Percentiles rank a stretch among this genome's conserved stretches.
Evolutionary conservation across 1,140 invertebrate species (phyloP).

Genomic region (Atopsyche davidsoni): DNA sequence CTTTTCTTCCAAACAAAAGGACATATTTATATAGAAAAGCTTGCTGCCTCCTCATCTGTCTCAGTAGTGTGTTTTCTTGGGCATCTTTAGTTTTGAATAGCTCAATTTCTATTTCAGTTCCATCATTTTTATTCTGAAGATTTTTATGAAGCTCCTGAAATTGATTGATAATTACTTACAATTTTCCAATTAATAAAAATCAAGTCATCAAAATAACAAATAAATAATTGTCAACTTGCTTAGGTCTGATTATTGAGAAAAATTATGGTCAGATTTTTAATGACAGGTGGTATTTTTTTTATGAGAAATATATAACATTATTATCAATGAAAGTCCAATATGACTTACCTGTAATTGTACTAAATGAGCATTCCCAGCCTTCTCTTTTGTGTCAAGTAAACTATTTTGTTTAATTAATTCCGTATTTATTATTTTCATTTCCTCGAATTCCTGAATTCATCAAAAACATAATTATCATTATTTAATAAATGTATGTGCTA

Average conservation of each 20-base stretch:
- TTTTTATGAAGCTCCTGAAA: too few relatives aligned
- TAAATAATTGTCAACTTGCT: not conserved
- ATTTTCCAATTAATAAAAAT: too few relatives aligned
- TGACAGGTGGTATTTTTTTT: not conserved
- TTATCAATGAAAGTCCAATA: conserved; percentile 9
- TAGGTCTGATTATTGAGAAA: not conserved
- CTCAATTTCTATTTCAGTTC: not conserved
- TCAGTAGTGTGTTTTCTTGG: too few relatives aligned
- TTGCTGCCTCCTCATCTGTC: too few relatives aligned
- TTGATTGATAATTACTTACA: too few relatives aligned
- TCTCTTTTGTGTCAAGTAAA: conserved; percentile 30
- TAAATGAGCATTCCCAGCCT: conserved; percentile 34
- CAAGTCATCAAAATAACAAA: not conserved
- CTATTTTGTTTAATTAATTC: too few relatives aligned
- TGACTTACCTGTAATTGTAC: conserved; percentile 36
- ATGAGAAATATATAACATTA: not conserved
- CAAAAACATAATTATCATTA: too few relatives aligned
- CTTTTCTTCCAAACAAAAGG: conserved; percentile 16
- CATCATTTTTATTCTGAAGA: too few relatives aligned
- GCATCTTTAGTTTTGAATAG: not conserved
- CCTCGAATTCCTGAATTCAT: too few relatives aligned
- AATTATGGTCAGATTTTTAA: not conserved
- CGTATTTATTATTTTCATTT: too few relatives aligned
- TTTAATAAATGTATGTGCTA: too few relatives aligned
- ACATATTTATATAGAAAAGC: conserved; percentile 12